Evolutionary conservation across 1,140 invertebrate genomes (phyloP).

Genomic region (Aleiodes sp.): DNA sequence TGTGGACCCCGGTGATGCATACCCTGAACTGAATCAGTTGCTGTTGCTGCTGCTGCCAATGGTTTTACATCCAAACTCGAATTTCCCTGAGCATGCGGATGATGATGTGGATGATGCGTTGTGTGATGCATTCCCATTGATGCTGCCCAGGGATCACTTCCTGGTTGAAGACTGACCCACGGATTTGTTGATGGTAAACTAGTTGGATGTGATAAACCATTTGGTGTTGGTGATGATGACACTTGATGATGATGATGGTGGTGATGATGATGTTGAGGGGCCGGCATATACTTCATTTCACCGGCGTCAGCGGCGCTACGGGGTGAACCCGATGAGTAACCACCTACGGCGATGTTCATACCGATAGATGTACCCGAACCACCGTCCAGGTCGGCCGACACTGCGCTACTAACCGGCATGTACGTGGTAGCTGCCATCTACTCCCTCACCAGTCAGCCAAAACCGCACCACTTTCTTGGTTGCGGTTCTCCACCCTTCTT

Average conservation of each 20-base stretch:
- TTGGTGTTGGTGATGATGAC: constrained; percentile 71
- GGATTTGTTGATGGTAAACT: constrained; percentile 75
- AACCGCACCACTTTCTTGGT: constrained; percentile 4
- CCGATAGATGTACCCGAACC: constrained; percentile 77
- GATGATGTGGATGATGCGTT: constrained; percentile 73
- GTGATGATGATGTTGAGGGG: constrained; percentile 80
- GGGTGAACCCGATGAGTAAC: constrained; percentile 80
- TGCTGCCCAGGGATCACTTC: constrained; percentile 82
- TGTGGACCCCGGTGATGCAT: constrained; percentile 66
- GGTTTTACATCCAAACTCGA: constrained; percentile 76
- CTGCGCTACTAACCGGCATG: constrained; percentile 80
- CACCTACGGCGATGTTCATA: constrained; percentile 73
- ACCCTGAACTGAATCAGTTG: constrained; percentile 62
- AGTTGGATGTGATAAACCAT: constrained; percentile 74
- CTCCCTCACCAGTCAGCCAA: constrained; percentile 44
- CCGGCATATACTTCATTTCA: constrained; percentile 94
- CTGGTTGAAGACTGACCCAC: constrained; percentile 83
- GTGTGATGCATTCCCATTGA: constrained; percentile 70
- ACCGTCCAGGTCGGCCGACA: constrained; percentile 78
- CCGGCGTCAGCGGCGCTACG: constrained; percentile 80
- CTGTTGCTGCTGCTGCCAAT: constrained; percentile 63
- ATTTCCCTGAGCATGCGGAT: constrained; percentile 68
- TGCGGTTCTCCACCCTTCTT: not conserved
- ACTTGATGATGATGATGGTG: constrained; percentile 78
- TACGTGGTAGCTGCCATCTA: constrained; percentile 86